Conservation (phyloP, 1,140 invertebrate species). For the Drosophila mayri region DNA sequence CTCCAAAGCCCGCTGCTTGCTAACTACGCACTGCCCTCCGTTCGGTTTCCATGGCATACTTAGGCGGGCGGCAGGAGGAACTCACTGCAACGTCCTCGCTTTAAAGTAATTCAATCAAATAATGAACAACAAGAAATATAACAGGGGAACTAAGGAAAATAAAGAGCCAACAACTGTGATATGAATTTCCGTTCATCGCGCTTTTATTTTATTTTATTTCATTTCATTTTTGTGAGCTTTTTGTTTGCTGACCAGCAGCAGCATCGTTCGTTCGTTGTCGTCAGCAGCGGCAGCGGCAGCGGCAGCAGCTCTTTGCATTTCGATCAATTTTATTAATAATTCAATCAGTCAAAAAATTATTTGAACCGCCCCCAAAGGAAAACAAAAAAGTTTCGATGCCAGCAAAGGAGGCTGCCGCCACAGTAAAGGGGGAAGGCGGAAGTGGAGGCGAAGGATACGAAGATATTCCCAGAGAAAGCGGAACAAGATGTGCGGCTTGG, state of each 20-base stretch:
- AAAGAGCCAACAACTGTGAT: constrained; percentile 17
- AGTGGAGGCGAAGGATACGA: constrained; percentile 1
- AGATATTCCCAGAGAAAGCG: constrained; percentile 1
- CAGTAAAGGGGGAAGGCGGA: not conserved
- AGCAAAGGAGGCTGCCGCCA: constrained; percentile 5
- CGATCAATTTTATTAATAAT: constrained; percentile 84
- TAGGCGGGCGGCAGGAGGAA: not conserved
- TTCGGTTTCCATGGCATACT: constrained; percentile 10
- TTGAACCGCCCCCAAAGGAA: constrained; percentile 82
- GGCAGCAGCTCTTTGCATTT: constrained; percentile 75
- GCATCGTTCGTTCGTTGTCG: constrained; percentile 24
- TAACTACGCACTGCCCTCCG: too few species aligned
- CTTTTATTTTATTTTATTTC: constrained; percentile 13
- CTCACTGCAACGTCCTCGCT: constrained; percentile 9
- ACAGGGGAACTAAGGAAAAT: constrained; percentile 1
- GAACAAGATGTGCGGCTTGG: constrained; percentile 17
- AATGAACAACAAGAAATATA: constrained; percentile 39
- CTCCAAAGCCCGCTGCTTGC: not conserved
- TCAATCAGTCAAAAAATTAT: constrained; percentile 84
- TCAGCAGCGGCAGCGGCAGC: constrained; percentile 7
- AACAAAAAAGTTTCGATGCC: constrained; percentile 74
- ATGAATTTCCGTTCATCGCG: constrained; percentile 37
- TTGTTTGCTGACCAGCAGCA: constrained; percentile 67
- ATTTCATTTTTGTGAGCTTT: constrained; percentile 20
- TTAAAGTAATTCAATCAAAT: constrained; percentile 56